Base-by-base conservation (phyloP, 2,888 invertebrate species). In the Eudemis profundana region DNA sequence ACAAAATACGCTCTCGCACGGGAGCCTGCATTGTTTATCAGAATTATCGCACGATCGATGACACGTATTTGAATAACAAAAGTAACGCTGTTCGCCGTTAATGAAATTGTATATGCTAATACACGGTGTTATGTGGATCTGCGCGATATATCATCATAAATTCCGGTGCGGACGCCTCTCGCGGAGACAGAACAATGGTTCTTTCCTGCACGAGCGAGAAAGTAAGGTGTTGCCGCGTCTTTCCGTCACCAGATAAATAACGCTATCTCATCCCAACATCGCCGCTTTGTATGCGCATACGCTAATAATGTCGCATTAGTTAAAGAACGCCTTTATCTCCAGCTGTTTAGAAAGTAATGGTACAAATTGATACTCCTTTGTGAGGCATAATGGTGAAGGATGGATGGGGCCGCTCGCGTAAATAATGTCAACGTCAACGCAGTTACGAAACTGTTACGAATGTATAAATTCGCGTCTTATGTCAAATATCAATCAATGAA, bases 101-200 rank as follows among this genome's bases (percentile, higher is more conserved):
- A 78, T 78, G 78, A 81, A 83, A 78, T 78, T 73, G 77, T 75
- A 74, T 78, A 83, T 84, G 79, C 75, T 78, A 84, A 84, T 82
- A 69, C 33, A 51, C 68, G 73, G 74, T 72, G 70, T 78, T 80
- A 76, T 76, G 78, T 72, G 74, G 72, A 72, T 73, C 68, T 71
- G 71, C 57, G 66, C 69, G 72, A 78, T 78, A 68, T 68, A 68
- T 69, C 70, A 69, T 71, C 71, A 70, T 75, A 73, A 53, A 74
- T 72, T 70, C 73, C 68, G 71, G 69, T 42, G 66, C 74, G 77
- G 78, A 83, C 81, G 74, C 82, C 79, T 84, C 72, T 70, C 67
- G 61, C 19, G 67, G 54, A 67, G 70, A 71, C 74, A 81, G 77
- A 85, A 86, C 87, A 87, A 86, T 85, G 73, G 72, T 70, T 75